Base-by-base conservation (phyloP, 2,888 invertebrate genomes). In the Rhingia rostrata region DNA sequence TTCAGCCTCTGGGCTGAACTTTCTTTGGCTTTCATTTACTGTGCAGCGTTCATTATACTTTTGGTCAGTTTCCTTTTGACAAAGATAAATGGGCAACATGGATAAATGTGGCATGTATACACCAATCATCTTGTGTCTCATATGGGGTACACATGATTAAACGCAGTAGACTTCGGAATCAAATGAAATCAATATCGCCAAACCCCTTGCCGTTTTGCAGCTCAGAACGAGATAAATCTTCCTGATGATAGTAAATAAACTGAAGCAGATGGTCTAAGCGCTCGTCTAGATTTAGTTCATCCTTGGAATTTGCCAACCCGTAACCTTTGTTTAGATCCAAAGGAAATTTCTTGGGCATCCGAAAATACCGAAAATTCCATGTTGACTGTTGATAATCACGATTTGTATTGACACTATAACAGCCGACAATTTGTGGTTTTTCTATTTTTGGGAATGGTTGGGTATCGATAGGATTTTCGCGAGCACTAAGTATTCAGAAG, bases 71-170 rank as follows among this genome's bases (percentile, higher is more conserved):
- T 95, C 94, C 88, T 93, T 93, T 45, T 93, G 93, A 90, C 94
- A 94, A 82, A 97, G 88, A 89, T 95, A 97, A 87, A 95, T 94
- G 14, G 92, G n/a, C n/a, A n/a, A n/a, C n/a, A n/a, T n/a, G n/a
- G n/a, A n/a, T n/a, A n/a, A n/a, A n/a, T 54, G 94, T 93, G 0
- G 95, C 95, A 82, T 94, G 94, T 72, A 96, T 93, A 88, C 93
- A 93, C 95, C 96, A 96, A 22, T 22, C 22, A 2, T 22, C 22
- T 22, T 2, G 22, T 22, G 6, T 94, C 93, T 95, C 95, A 90
- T 94, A 96, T 0, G 95, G 95, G 0, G 95, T 94, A 86, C 93
- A 93, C 87, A 95, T 93, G 4, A 96, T 88, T 77, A 92, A 92
- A 6, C 94, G 94, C 88, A 96, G 89, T 0, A 95, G 90, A 0